Evolutionary conservation across 64 coral and sea anemone species (phyloP).

Genomic region (Platygyra sinensis): DNA sequence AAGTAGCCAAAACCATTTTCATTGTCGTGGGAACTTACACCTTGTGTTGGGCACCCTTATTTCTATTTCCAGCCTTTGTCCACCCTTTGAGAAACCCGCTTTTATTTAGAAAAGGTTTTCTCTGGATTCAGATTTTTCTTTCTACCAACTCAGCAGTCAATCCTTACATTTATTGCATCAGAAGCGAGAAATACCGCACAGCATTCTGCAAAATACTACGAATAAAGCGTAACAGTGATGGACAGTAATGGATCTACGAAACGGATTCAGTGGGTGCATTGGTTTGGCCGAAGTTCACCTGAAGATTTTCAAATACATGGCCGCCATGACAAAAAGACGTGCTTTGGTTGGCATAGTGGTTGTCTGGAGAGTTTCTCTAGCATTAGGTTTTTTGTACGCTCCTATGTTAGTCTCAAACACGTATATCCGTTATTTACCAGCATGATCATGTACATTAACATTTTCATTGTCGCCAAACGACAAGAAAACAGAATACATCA

Average conservation of each 20-base stretch:
- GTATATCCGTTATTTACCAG: not conserved
- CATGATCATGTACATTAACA: not conserved
- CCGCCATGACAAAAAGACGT: not conserved
- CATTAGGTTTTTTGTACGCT: not conserved
- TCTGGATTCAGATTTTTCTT: not conserved
- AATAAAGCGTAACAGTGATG: not conserved
- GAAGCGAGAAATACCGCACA: constrained; percentile 3
- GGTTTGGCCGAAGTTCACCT: no score
- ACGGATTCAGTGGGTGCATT: no score
- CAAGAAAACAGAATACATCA: constrained; percentile 27
- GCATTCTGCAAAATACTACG: not conserved
- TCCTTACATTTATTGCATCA: constrained; percentile 22
- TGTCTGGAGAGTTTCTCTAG: constrained; percentile 7
- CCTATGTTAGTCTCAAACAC: not conserved
- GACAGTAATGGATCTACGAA: no score
- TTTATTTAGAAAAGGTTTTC: not conserved
- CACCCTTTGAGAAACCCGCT: not conserved
- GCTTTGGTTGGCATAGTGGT: not conserved
- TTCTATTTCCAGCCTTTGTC: not conserved
- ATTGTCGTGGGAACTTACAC: constrained; percentile 4
- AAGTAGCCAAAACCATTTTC: constrained; percentile 22
- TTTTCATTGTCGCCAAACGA: constrained; percentile 8
- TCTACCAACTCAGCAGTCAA: not conserved
- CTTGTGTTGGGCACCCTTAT: not conserved
- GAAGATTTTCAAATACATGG: not conserved